Conservation (phyloP, 2,888 invertebrate species). For the Tipula helvola region DNA sequence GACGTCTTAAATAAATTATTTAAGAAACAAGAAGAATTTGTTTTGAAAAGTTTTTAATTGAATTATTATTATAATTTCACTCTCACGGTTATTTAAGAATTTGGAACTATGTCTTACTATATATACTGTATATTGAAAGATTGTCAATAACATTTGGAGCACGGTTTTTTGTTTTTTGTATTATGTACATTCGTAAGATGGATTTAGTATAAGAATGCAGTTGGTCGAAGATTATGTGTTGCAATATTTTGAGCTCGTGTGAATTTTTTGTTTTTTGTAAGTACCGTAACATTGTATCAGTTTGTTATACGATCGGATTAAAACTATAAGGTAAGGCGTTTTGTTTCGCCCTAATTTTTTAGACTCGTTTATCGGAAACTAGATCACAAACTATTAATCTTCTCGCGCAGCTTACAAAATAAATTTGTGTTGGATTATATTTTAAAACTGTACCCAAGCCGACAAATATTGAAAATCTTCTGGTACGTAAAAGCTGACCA, state of each 20-base stretch:
- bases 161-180: not conserved
- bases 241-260: not conserved
- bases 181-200: not conserved
- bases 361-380: too few species aligned
- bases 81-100: not conserved
- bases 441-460: too few species aligned
- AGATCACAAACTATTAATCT: too few species aligned
- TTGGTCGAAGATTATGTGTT: not conserved
- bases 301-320: too few species aligned
- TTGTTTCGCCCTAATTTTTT: too few species aligned
- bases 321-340: too few species aligned
- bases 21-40: not conserved
- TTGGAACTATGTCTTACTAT: not conserved
- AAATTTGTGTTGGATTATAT: too few species aligned
- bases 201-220: not conserved
- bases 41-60: not conserved
- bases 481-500: too few species aligned
- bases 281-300: not conserved
- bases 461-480: too few species aligned
- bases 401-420: too few species aligned
- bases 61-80: not conserved
- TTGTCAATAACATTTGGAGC: not conserved
- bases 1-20: not conserved
- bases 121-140: not conserved
- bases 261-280: not conserved